phyloP scores from a whole-genome alignment of 2,797 vertebrate species.

The Gorsachius magnificus region DNA sequence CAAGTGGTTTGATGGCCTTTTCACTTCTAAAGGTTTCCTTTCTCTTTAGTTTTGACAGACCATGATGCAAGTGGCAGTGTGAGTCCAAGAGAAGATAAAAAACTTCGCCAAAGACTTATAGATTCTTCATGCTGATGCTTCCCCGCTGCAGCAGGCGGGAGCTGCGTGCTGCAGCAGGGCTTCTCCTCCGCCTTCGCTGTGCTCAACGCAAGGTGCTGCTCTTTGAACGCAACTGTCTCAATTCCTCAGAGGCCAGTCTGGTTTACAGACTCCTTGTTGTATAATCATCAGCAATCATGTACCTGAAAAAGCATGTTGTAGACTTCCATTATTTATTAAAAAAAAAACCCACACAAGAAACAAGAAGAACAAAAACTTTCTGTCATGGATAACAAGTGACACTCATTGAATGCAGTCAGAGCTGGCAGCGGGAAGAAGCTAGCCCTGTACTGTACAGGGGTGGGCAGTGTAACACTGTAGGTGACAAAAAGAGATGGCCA shows the following conservation, averaged over 20 bases:
- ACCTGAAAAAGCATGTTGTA: not conserved
- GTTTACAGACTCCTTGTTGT: not conserved
- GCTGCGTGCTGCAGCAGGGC: not conserved
- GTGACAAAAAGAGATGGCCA: not conserved
- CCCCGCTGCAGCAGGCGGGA: not conserved
- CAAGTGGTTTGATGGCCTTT: not conserved
- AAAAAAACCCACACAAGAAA: not conserved
- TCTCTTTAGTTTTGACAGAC: conserved; percentile 74
- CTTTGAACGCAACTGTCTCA: not conserved
- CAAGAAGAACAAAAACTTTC: not conserved
- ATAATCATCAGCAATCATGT: not conserved
- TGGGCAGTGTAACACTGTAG: not conserved
- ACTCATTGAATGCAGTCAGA: not conserved
- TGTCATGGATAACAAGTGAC: not conserved
- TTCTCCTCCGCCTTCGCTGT: fast-evolving
- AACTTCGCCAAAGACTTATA: conserved; percentile 76
- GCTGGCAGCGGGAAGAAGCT: not conserved
- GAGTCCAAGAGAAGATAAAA: conserved; percentile 54
- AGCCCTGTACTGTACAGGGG: not conserved
- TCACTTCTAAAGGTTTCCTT: not conserved
- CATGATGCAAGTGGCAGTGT: conserved; percentile 2
- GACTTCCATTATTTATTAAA: not conserved
- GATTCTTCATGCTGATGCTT: conserved; percentile 76
- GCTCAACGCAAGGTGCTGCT: not conserved
- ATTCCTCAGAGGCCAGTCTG: not conserved